Evolutionary conservation across 2,113 vertebrate genomes (phyloP), one percentile per base, ranked within the genome.

Genomic region (Cranoglanis bouderius): DNA sequence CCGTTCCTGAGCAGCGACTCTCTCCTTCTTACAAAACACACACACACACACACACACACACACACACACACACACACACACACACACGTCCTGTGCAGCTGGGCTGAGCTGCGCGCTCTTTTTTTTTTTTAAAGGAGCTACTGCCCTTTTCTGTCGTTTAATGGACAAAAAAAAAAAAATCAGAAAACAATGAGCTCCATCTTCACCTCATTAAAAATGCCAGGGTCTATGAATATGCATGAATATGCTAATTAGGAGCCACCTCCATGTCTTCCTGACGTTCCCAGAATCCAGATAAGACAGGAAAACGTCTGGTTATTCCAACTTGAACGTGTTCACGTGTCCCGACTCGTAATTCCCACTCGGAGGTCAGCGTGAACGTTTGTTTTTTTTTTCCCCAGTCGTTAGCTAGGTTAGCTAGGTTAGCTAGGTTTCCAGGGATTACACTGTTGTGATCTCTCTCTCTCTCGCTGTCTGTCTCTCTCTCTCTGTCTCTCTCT

Each of bases 71-170:
- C 49, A 49, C 86, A 46, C 82, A 80, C 70, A 67, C 85, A 81
- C 85, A 93, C 94, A 93, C 93, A 91, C 90, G 89, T 93, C 92
- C 91, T 93, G 91, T 90, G 82, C 92, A 91, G 92, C 46, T 63
- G 85, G 85, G 89, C 80, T 55, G 40, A 53, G 78, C 92, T 63
- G 63, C 26, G 81, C 80, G 88, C 91, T 92, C 91, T 32, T 82
- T n/a, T n/a, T n/a, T n/a, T n/a, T n/a, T n/a, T n/a, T 93, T 93
- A 93, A 93, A 94, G 94, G 86, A 90, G 92, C 92, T 91, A 91
- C 38, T 38, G 35, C 70, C 70, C 67, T 74, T 74, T 85, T 40
- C 67, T 38, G 53, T 57, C 80, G 0, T 38, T 82, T 82, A 24
- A 57, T 24, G 4, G 4, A 53, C 72, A 72, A 43, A 40, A 40